These are phyloP conservation scores for Drosophila elegans DNA, from an alignment of 1,140 invertebrate genomes.

Conservation along the genomic window DNA sequence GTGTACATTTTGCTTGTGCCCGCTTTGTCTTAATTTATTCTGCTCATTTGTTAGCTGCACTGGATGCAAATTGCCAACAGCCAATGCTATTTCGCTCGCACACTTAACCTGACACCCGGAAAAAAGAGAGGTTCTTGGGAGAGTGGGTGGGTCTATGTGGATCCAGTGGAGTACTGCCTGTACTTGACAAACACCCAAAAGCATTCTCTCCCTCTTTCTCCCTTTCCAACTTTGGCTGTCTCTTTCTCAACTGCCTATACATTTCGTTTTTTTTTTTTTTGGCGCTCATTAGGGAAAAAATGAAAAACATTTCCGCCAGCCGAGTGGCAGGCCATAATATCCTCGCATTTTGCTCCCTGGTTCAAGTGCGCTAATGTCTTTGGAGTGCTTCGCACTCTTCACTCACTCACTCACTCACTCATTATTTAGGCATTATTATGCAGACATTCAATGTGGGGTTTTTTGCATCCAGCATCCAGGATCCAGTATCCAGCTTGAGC, in stretches of 20 bases:
- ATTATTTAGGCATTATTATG: constrained; percentile 73
- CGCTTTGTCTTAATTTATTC: constrained; percentile 65
- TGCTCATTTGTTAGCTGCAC: constrained; percentile 63
- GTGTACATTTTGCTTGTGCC: constrained; percentile 7
- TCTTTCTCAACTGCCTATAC: constrained; percentile 1
- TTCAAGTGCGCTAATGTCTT: constrained; percentile 82
- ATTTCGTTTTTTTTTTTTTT: too few relatives aligned
- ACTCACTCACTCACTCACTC: constrained; percentile 17
- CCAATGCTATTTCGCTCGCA: constrained; percentile 14
- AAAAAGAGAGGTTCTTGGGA: constrained; percentile 1
- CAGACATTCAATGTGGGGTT: constrained; percentile 60
- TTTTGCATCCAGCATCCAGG: constrained; percentile 4
- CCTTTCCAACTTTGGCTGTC: background rate
- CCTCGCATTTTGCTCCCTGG: constrained; percentile 50
- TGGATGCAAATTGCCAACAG: constrained; percentile 64
- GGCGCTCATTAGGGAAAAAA: constrained; percentile 64
- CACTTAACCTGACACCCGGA: constrained; percentile 22
- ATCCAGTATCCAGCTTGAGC: background rate
- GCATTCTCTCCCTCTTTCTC: constrained; percentile 34
- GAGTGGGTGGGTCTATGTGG: constrained; percentile 3
- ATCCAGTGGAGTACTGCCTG: constrained; percentile 12
- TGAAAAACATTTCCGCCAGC: constrained; percentile 75
- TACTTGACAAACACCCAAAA: constrained; percentile 80
- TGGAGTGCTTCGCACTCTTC: constrained; percentile 80
- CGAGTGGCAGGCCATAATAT: constrained; percentile 76